These are phyloP conservation scores for Macrotus californicus DNA, from an alignment of 2,113 vertebrate genomes.

Conservation along the genomic window DNA sequence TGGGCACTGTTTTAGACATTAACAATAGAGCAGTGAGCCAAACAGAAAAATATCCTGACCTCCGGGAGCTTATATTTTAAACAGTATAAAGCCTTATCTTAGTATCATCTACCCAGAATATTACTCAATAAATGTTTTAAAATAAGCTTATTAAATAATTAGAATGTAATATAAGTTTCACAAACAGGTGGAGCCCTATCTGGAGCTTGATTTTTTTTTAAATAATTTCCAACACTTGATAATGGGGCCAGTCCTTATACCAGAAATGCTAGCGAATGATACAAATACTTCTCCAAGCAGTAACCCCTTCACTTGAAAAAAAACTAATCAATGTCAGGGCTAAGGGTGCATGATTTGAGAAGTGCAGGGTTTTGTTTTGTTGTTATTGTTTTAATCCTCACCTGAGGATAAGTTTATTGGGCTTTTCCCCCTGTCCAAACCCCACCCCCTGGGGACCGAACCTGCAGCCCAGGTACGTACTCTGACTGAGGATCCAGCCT, in stretches of 20 bases:
- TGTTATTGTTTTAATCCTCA: no score
- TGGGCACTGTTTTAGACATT: not conserved
- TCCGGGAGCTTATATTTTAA: not conserved
- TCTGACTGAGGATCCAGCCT: no score
- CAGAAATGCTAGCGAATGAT: not conserved
- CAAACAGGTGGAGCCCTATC: not conserved
- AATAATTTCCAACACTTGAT: not conserved
- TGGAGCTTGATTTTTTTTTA: not conserved
- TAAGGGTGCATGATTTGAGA: not conserved
- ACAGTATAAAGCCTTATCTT: not conserved
- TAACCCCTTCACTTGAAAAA: not conserved
- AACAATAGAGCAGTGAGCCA: not conserved
- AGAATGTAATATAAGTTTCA: not conserved
- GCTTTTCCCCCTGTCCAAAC: no score
- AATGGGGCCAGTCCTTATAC: not conserved
- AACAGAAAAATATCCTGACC: not conserved
- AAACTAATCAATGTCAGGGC: not conserved
- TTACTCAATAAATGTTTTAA: not conserved
- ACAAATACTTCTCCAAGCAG: not conserved
- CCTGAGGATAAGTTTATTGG: no score
- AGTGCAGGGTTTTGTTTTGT: not conserved
- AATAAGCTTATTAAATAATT: not conserved
- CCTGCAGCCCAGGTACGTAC: no score
- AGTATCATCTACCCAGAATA: not conserved
- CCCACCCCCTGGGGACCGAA: no score